Base-by-base conservation (phyloP, 2,797 vertebrate species). In the Anguilla obscura region DNA sequence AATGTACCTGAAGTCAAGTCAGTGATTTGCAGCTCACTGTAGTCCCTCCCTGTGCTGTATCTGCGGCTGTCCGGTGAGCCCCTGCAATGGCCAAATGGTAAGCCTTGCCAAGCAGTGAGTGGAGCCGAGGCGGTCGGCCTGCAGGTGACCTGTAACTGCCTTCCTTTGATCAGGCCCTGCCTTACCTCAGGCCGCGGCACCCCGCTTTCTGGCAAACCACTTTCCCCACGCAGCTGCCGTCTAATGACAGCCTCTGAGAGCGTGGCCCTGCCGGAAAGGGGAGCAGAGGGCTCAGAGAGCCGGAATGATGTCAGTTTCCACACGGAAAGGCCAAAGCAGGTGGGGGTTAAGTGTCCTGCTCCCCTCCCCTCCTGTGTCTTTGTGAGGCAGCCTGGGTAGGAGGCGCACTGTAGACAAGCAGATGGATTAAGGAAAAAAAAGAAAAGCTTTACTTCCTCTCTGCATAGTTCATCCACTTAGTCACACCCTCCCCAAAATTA, bases 251-350 rank as follows among this genome's bases (percentile, higher is more conserved):
- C 89, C 90, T 93, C 90, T 88, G 74, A 90, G 85, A 71, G 87
- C 87, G 89, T 89, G 90, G 84, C 88, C 87, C 91, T 9, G 89
- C 80, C 87, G 76, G 90, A 89, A 89, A 91, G 69, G 27, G 85
- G 90, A 88, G 89, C 30, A 71, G 69, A 89, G 87, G 85, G 80
- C 91, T 92, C 85, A 89, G 87, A 91, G 94, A 36, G 87, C 27
- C 1, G 86, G 89, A 82, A 93, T 95, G 92, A 95, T 94, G 91
- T 95, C 92, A 94, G 90, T 96, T 96, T 95, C 95, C 95, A 93
- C 91, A 90, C 85, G 40, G 86, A 9, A 92, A 86, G 91, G 94
- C 94, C 93, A 95, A 95, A 91, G 89, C 85, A 33, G 89, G 91
- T 88, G 89, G 91, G 89, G 89, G 89, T 90, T 86, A 91, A 89